A percentile compares a stretch with the other conserved stretches of the same genome.
Evolutionary conservation across 2,888 invertebrate species (phyloP).

Genomic region (Trissolcus japonicus): DNA sequence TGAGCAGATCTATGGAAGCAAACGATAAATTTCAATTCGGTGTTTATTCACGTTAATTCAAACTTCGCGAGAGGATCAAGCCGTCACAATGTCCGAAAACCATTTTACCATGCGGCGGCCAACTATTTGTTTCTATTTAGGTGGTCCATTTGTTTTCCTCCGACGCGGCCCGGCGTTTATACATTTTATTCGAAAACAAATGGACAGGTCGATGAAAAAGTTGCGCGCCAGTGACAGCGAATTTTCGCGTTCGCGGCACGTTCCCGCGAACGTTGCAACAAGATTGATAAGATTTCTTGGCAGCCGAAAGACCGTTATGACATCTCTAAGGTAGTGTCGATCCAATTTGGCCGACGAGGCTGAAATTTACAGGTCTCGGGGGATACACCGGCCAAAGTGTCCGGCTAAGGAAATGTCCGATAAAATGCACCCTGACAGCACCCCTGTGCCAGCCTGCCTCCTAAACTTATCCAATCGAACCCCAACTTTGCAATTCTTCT

Average conservation of each 20-base stretch:
- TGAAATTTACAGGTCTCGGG: slow-evolving; percentile 52
- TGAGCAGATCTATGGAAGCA: slow-evolving; percentile 1
- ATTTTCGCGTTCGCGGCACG: slow-evolving; percentile 44
- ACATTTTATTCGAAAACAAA: slow-evolving; percentile 38
- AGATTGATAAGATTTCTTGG: slow-evolving; percentile 48
- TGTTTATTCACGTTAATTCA: slow-evolving; percentile 34
- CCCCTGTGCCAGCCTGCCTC: slow-evolving; percentile 3
- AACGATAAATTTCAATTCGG: slow-evolving; percentile 33
- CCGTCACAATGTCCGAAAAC: slow-evolving; percentile 22
- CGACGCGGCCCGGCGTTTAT: slow-evolving; percentile 11
- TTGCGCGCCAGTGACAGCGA: background rate
- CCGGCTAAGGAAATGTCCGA: slow-evolving; percentile 17
- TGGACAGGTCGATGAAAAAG: slow-evolving; percentile 17
- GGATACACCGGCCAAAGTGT: slow-evolving; percentile 21
- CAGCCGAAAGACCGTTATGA: slow-evolving; percentile 22
- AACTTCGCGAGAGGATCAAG: slow-evolving; percentile 32
- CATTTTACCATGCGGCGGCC: slow-evolving; percentile 17
- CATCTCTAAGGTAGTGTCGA: slow-evolving; percentile 30
- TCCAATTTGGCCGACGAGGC: slow-evolving; percentile 42
- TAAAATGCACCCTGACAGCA: slow-evolving; percentile 39
- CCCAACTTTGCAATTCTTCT: slow-evolving; percentile 15
- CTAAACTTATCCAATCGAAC: slow-evolving; percentile 30
- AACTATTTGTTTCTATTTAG: slow-evolving; percentile 49
- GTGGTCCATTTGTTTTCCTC: slow-evolving; percentile 18
- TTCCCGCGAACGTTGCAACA: slow-evolving; percentile 26